Evolutionary conservation across 1,140 invertebrate species (phyloP).

Genomic region (Tachypleus tridentatus): DNA sequence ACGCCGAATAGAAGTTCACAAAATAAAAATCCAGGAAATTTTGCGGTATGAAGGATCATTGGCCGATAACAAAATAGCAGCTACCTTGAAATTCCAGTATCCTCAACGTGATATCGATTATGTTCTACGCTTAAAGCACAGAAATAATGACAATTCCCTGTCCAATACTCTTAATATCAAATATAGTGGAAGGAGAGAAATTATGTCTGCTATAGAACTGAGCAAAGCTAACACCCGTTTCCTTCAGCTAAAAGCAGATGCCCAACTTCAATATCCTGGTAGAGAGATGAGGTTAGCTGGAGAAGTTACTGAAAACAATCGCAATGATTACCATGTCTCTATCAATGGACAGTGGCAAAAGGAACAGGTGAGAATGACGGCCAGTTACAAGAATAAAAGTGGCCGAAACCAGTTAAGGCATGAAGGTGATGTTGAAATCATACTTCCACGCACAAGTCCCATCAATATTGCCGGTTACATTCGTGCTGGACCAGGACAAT

Average conservation of each 20-base stretch:
- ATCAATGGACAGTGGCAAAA: slow-evolving; percentile 14
- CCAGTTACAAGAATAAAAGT: slow-evolving; percentile 15
- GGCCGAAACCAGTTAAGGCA: slow-evolving; percentile 4
- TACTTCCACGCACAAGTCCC: slow-evolving; percentile 3
- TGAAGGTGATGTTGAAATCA: slow-evolving; percentile 11
- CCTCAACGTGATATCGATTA: slow-evolving; percentile 17
- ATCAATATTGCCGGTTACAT: background rate
- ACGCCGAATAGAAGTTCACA: slow-evolving; percentile 10
- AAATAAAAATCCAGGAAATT: slow-evolving; percentile 18
- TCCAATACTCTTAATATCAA: no score
- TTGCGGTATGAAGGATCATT: slow-evolving; percentile 12
- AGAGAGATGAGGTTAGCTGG: slow-evolving; percentile 5
- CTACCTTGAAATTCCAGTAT: slow-evolving; percentile 8
- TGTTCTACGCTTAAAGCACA: slow-evolving; percentile 9
- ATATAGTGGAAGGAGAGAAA: no score
- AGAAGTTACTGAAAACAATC: slow-evolving; percentile 5
- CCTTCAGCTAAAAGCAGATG: slow-evolving; percentile 3
- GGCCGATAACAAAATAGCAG: slow-evolving; percentile 11
- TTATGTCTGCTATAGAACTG: no score
- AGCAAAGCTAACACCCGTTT: no score
- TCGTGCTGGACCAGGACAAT: no score
- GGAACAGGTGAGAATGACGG: background rate
- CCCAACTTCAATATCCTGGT: slow-evolving; percentile 12
- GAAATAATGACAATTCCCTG: slow-evolving; percentile 8
- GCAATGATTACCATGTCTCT: slow-evolving; percentile 11